Evolutionary conservation across 1,140 invertebrate species (phyloP).

Genomic region (Temnothorax curvispinosus): DNA sequence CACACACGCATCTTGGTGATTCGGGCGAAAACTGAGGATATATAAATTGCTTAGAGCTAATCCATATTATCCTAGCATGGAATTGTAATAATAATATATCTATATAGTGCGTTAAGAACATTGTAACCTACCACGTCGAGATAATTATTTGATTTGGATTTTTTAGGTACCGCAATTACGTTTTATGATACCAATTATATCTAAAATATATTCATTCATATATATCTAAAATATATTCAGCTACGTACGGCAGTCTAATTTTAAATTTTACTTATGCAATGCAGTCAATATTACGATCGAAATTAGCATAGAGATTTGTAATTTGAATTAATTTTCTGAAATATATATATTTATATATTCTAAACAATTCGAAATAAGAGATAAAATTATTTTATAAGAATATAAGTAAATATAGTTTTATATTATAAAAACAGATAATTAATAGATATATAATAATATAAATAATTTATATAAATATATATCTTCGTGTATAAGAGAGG

Average conservation of each 20-base stretch:
- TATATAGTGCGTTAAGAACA: not conserved
- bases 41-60: not conserved
- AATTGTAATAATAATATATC: not conserved
- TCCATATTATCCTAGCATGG: not conserved
- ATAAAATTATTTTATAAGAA: conserved; percentile 5
- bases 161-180: not conserved
- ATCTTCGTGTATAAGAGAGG: not conserved
- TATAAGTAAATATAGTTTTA: not conserved
- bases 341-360: not conserved
- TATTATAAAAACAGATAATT: not conserved
- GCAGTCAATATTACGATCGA: not conserved
- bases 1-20: not conserved
- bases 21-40: not conserved
- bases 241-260: not conserved
- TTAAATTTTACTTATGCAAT: not conserved
- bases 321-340: not conserved
- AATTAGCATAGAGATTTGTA: not conserved
- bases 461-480: no score
- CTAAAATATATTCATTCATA: not conserved
- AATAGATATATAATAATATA: not conserved
- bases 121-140: not conserved
- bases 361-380: not conserved
- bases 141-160: not conserved
- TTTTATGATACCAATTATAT: not conserved
- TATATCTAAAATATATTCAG: not conserved